phyloP scores from a whole-genome alignment of 2,888 invertebrate genomes.

The Pomacea canaliculata region DNA sequence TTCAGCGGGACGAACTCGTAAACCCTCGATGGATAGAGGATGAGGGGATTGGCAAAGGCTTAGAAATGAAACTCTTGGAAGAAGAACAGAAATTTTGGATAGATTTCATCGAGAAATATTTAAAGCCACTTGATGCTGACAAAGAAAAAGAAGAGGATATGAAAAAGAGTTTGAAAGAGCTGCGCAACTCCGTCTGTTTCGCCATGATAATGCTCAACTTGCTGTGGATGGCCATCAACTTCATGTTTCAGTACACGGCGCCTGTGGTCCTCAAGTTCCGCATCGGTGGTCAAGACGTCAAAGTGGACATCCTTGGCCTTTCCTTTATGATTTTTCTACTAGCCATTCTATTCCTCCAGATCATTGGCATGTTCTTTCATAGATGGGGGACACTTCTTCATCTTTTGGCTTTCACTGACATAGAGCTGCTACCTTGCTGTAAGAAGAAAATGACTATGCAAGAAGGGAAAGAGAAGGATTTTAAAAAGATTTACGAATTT shows the following conservation, averaged over 20 bases:
- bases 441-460: neutral
- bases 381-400: conserved; percentile 66
- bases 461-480: conserved; percentile 1
- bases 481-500: conserved; percentile 35
- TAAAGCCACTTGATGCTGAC: conserved; percentile 92
- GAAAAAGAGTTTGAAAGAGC: conserved; percentile 79
- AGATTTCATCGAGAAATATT: conserved; percentile 85
- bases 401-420: conserved; percentile 57
- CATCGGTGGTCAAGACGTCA: conserved; percentile 10
- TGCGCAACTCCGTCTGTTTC: conserved; percentile 83
- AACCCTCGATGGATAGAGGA: conserved; percentile 56
- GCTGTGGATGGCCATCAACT: conserved; percentile 90
- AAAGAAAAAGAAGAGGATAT: conserved; percentile 74
- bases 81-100: conserved; percentile 93
- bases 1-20: conserved; percentile 19
- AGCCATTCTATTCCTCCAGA: conserved; percentile 57
- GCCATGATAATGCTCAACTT: conserved; percentile 96
- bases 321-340: conserved; percentile 59
- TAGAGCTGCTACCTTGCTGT: conserved; percentile 21
- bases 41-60: conserved; percentile 49
- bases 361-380: conserved; percentile 64
- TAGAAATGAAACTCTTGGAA: conserved; percentile 40
- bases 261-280: neutral
- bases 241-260: conserved; percentile 46
- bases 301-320: conserved; percentile 53